Base-by-base conservation (phyloP, 2,797 vertebrate species). In the Oreortyx pictus region DNA sequence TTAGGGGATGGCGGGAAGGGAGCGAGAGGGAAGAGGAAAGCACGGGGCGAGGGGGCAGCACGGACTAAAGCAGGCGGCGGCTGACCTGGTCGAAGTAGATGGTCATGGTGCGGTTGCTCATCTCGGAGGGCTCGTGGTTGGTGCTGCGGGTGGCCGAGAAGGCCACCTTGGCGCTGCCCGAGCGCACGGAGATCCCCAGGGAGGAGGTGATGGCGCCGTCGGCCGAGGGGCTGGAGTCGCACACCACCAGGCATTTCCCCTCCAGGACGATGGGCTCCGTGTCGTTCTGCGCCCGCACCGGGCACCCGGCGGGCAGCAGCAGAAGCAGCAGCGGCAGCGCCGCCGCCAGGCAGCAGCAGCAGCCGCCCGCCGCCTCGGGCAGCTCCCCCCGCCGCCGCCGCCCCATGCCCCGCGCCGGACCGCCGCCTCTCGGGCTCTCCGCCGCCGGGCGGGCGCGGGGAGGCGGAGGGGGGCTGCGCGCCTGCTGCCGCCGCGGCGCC, bases 101-200 rank as follows among this genome's bases (percentile, higher is more conserved):
- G 96, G 99, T 98, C 99, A 99, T 99, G 68, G 99, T 99, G 84
- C 98, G 98, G 96, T 99, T 99, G 97, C 99, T 99, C 99, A 99
- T 99, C 98, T 99, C 99, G 62, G 99, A 99, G 61, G 99, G 99
- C 90, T 99, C 99, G 88, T 99, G 99, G 98, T 99, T 99, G 96
- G 99, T 99, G 98, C 99, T 99, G 85, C 99, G 97, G 93, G 99
- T 98, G 59, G 98, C 99, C 39, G 99, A 99, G 97, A 99, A 99
- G 64, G 99, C 99, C 97, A 99, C 98, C 97, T 99, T 99, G 95
- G 99, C 99, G 97, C 98, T 99, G 62, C 99, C 99, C 1, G 99
- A 99, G 95, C 99, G 98, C 97, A 99, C 99, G 9, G 99, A 99
- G 97, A 99, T 99, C 88, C 99, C 99, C 92, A 99, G 98, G 23